A percentile compares a stretch with the other conserved stretches of the same genome.
Conservation (phyloP, 2,797 vertebrate genomes). For the Lacerta agilis region DNA sequence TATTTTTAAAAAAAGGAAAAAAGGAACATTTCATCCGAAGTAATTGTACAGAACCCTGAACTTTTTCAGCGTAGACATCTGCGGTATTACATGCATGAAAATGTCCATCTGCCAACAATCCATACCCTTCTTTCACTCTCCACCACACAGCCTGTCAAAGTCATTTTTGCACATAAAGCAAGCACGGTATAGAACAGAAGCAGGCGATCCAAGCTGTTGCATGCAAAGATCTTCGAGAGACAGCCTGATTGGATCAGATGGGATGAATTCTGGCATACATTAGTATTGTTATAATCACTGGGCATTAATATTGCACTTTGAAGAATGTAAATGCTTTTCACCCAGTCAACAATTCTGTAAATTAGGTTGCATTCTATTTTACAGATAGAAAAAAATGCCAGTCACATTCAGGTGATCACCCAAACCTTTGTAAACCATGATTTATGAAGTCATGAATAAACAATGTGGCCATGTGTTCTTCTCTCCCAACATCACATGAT, state of each 20-base stretch:
- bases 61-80: not conserved
- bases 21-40: not conserved
- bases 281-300: not conserved
- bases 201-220: not conserved
- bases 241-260: fast-evolving
- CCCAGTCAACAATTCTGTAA: not conserved
- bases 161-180: not conserved
- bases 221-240: not conserved
- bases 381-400: not conserved
- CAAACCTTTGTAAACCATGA: too few relatives aligned
- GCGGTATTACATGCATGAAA: fast-evolving
- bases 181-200: not conserved
- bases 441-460: too few relatives aligned
- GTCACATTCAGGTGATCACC: not conserved
- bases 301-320: not conserved
- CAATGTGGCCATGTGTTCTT: too few relatives aligned
- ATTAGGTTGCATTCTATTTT: not conserved
- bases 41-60: not conserved
- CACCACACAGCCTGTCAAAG: not conserved
- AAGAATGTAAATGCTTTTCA: not conserved
- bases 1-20: not conserved
- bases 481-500: too few relatives aligned
- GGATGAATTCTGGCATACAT: not conserved
- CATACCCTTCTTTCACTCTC: not conserved
- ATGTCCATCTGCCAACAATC: not conserved